A percentile compares a stretch with the other conserved stretches of the same genome.
Conservation (phyloP, 2,888 invertebrate species). For the Macropis europaea region DNA sequence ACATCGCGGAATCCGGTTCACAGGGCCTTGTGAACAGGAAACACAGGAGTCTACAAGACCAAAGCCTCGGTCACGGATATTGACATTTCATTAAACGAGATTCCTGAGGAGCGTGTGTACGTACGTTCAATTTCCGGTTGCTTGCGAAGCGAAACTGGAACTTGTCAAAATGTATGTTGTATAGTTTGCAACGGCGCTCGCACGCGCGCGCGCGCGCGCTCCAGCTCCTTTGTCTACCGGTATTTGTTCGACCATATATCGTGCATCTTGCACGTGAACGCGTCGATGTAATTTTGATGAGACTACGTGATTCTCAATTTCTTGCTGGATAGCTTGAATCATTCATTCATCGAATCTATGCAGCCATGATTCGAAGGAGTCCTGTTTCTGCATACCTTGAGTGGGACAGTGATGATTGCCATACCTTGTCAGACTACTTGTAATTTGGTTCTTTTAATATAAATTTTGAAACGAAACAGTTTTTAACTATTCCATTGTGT, state of each 20-base stretch:
- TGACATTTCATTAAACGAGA: conserved; percentile 65
- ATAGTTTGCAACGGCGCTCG: conserved; percentile 24
- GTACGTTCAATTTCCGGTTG: conserved; percentile 55
- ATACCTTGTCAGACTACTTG: no score
- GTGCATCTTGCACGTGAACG: conserved; percentile 44
- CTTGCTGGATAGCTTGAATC: conserved; percentile 15
- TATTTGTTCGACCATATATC: conserved; percentile 40
- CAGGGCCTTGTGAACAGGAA: conserved; percentile 34
- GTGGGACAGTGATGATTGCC: no score
- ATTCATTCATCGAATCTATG: neutral
- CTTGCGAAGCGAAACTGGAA: conserved; percentile 49
- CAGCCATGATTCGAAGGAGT: no score
- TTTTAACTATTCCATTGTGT: no score
- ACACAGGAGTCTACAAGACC: conserved; percentile 57
- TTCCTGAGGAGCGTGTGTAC: conserved; percentile 57
- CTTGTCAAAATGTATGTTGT: conserved; percentile 58
- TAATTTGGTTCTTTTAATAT: no score
- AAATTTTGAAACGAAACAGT: no score
- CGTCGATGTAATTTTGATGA: conserved; percentile 38
- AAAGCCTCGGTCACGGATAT: conserved; percentile 59
- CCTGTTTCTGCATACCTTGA: no score
- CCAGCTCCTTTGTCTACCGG: conserved; percentile 41
- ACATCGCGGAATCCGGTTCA: conserved; percentile 40
- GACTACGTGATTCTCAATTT: conserved; percentile 33
- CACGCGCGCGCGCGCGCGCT: neutral